Conservation (phyloP, 53 echinoderm and acorn worm species). For the Holothuria scabra region DNA sequence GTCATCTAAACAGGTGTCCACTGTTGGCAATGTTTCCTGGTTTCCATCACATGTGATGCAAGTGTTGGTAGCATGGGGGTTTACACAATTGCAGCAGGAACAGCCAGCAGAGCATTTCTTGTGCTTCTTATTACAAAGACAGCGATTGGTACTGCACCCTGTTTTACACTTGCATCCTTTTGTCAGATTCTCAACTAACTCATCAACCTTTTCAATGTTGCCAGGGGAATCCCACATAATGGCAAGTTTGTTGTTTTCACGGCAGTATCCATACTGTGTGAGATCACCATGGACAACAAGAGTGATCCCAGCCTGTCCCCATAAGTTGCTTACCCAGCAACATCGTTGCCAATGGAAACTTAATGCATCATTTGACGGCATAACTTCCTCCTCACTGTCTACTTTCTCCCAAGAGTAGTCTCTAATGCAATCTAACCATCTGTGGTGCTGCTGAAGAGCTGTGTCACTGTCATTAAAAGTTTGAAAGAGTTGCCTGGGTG, state of each 20-base stretch:
- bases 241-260: not conserved
- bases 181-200: slow-evolving; percentile 1
- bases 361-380: slow-evolving; percentile 46
- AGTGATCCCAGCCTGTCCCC: not conserved
- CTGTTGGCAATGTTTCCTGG: not conserved
- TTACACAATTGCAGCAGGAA: slow-evolving; percentile 15
- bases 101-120: slow-evolving; percentile 8
- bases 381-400: slow-evolving; percentile 30
- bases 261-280: not conserved
- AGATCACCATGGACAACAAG: not conserved
- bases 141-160: not conserved
- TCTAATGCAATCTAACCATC: slow-evolving; percentile 8
- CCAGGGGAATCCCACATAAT: slow-evolving; percentile 4
- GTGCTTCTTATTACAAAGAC: slow-evolving; percentile 1
- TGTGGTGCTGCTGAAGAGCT: not conserved
- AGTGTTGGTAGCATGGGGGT: not conserved
- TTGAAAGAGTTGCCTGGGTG: slow-evolving; percentile 30
- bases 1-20: not conserved
- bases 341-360: slow-evolving; percentile 29
- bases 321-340: slow-evolving; percentile 32
- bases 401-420: slow-evolving; percentile 34
- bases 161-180: slow-evolving; percentile 27
- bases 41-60: not conserved
- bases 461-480: not conserved
- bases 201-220: not conserved